A percentile compares a stretch with the other conserved stretches of the same genome.
Conservation (phyloP, 2,888 invertebrate species). For the Petrolisthes manimaculis region DNA sequence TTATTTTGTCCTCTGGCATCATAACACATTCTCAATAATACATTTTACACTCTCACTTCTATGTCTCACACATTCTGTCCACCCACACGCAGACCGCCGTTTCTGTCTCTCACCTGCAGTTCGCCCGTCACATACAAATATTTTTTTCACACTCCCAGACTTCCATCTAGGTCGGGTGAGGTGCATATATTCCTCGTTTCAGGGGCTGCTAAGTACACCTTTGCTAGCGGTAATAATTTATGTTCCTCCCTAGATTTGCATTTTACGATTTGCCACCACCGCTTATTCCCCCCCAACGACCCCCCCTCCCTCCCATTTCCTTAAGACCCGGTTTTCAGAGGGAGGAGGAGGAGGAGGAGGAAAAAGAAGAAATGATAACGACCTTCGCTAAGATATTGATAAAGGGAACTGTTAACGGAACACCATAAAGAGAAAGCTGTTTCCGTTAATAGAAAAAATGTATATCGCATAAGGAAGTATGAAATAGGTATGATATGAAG, state of each 20-base stretch:
- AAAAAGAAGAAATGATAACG: no score
- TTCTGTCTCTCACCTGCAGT: background rate
- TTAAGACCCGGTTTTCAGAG: no score
- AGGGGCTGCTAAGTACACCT: constrained; percentile 37
- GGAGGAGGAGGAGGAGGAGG: no score
- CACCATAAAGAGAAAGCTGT: no score
- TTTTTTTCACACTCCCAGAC: background rate
- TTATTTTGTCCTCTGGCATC: background rate
- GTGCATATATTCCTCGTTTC: constrained; percentile 42
- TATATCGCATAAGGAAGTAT: no score
- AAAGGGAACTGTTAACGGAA: no score
- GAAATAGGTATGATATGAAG: no score
- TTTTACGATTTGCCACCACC: constrained; percentile 44
- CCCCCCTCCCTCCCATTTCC: background rate
- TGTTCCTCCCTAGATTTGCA: constrained; percentile 48
- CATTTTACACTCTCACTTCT: background rate
- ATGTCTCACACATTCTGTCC: background rate
- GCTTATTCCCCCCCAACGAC: constrained; percentile 20
- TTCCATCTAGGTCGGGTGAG: constrained; percentile 11
- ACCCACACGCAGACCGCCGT: background rate
- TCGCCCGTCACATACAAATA: background rate
- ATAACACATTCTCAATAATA: background rate
- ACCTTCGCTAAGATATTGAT: no score
- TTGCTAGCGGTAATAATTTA: constrained; percentile 45
- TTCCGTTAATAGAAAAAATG: no score